Evolutionary conservation across 2,113 vertebrate genomes (phyloP).

Genomic region (Chloropsis cyanopogon): DNA sequence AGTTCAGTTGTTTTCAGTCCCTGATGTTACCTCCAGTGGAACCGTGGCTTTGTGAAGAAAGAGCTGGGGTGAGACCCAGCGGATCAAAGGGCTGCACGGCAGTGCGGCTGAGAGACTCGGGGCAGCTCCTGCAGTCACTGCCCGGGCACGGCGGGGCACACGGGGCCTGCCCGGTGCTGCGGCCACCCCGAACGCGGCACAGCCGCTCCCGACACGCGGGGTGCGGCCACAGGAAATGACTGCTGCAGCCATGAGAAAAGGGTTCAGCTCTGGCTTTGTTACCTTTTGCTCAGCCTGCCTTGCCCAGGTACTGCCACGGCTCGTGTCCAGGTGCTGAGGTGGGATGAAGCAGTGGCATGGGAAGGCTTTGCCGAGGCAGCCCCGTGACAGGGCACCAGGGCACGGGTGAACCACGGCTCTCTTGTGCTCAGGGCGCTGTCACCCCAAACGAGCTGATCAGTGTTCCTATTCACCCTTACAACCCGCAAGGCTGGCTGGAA

Average conservation of each 20-base stretch:
- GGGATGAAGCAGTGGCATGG: too few species aligned
- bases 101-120: fast-evolving
- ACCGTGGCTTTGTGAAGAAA: not conserved
- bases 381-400: fast-evolving
- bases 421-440: fast-evolving
- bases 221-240: fast-evolving
- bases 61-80: not conserved
- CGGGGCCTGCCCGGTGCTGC: not conserved
- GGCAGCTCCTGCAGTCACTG: not conserved
- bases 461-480: fast-evolving
- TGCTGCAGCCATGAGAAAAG: not conserved
- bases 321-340: not conserved
- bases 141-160: fast-evolving
- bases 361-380: not conserved
- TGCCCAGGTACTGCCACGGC: not conserved
- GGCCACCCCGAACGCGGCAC: fast-evolving
- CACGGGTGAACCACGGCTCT: fast-evolving
- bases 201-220: fast-evolving
- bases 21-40: not conserved
- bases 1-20: not conserved
- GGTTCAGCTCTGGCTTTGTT: not conserved
- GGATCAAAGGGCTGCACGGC: not conserved
- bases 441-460: not conserved
- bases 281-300: not conserved
- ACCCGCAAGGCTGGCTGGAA: not conserved